A percentile compares a stretch with the other conserved stretches of the same genome.
phyloP scores from a whole-genome alignment of 2,797 vertebrate species.

The Microhierax caerulescens region DNA sequence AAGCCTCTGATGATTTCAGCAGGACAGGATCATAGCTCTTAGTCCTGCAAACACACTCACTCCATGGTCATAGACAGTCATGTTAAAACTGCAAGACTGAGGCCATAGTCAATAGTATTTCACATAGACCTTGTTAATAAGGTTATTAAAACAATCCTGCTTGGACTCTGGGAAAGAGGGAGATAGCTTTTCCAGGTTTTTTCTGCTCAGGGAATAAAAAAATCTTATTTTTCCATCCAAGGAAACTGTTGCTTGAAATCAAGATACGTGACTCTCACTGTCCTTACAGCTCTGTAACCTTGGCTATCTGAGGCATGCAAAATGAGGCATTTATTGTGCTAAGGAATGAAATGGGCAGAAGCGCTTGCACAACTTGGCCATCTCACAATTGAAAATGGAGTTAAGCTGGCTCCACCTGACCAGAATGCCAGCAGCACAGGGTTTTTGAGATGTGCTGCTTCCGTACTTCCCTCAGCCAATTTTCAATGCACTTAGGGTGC shows the following conservation, averaged over 20 bases:
- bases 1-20: background rate
- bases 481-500: conserved; percentile 9
- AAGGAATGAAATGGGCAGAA: conserved; percentile 51
- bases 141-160: conserved; percentile 34
- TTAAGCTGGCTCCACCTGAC: conserved; percentile 56
- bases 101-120: background rate
- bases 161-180: background rate
- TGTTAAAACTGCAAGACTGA: background rate
- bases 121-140: background rate
- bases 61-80: rapidly evolving
- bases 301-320: conserved; percentile 20
- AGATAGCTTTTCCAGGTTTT: background rate
- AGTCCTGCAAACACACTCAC: background rate
- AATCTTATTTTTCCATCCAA: conserved; percentile 9
- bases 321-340: conserved; percentile 23
- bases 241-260: conserved; percentile 42
- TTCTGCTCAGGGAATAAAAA: background rate
- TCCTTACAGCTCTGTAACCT: conserved; percentile 29
- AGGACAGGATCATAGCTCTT: background rate
- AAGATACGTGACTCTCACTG: conserved; percentile 14
- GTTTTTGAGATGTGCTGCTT: conserved; percentile 34
- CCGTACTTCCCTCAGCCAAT: conserved; percentile 24
- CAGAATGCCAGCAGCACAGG: conserved; percentile 14
- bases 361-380: conserved; percentile 1
- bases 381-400: conserved; percentile 41